Percentiles rank a stretch among this genome's conserved stretches.
phyloP scores from a whole-genome alignment of 1,140 invertebrate genomes.

The Drosophila insularis region DNA sequence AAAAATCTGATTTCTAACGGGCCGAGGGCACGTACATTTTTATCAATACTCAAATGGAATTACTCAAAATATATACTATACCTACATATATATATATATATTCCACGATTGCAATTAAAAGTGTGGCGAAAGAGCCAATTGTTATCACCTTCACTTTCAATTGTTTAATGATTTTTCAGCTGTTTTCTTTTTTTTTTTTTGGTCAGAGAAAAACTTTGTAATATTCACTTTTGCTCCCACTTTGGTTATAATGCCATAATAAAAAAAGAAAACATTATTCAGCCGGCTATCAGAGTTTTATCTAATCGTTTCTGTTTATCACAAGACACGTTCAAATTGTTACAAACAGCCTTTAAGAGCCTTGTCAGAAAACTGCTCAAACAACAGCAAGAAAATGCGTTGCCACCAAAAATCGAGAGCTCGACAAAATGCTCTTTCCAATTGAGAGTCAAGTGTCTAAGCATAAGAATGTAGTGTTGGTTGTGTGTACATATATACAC shows the following conservation, averaged over 20 bases:
- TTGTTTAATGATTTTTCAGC: not conserved
- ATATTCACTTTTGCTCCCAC: too few species aligned
- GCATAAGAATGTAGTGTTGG: not conserved
- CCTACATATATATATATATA: too few species aligned
- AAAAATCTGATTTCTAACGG: conserved; percentile 38
- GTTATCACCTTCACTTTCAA: not conserved
- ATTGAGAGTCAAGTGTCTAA: conserved; percentile 1
- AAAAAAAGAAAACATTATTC: not conserved
- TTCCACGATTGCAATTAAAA: not conserved
- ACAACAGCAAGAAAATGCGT: not conserved
- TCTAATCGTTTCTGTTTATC: conserved; percentile 10
- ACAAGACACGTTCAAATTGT: conserved; percentile 8
- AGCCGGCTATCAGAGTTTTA: conserved; percentile 1
- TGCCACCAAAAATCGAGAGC: not conserved
- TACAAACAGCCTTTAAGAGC: conserved; percentile 10
- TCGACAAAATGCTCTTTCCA: not conserved
- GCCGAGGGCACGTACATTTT: conserved; percentile 48
- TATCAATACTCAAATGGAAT: conserved; percentile 55
- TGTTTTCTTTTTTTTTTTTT: not conserved
- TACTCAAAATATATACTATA: conserved; percentile 15
- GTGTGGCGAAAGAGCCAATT: not conserved
- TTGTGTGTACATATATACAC: not conserved
- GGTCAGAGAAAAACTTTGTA: too few species aligned
- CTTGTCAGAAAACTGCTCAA: not conserved
- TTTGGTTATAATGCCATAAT: not conserved